Evolutionary conservation across 2,888 invertebrate species (phyloP), one percentile per base, ranked within the genome.

Genomic region (Polymixis flavicincta): DNA sequence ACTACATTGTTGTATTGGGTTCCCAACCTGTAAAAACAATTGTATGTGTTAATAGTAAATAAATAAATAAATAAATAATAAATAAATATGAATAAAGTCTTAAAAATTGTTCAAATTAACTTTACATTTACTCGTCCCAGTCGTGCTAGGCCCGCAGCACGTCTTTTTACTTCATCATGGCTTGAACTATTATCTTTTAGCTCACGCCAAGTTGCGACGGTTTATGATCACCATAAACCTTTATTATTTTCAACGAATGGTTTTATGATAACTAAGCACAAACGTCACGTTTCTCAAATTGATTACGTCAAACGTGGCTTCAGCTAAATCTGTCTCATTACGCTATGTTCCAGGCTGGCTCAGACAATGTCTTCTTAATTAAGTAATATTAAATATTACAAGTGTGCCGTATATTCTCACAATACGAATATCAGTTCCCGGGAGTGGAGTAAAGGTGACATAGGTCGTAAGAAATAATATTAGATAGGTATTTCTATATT

Each of bases 321-420:
- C 61, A 60, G 65, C 54, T 17, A 65, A 76, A 69, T 66, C 61
- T 71, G 65, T 54, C 85, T 82, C 82, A 70, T 85, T 82, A 82
- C 70, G 68, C 42, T 32, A 28, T 71, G 52, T 71, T 37, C 14
- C 66, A 70, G 69, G n/a, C 45, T 64, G 45, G 55, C 70, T 67
- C 57, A 74, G 84, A 80, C 84, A 74, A 60, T 84, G 74, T 73
- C 74, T 68, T 74, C 57, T 80, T 84, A 81, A 80, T 84, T 80
- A 84, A 81, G 55, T 65, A 60, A 73, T 85, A 77, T 82, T 77
- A 84, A 84, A 84, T 69, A 81, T 57, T 80, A 80, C 50, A 80
- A 74, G 84, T 74, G 64, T 50, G 32, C 9, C 79, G 59, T 79
- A 37, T 81, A 42, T 32, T 63, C 84, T 61, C 14, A 28, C 54